These are phyloP conservation scores for Hycleus cichorii DNA, from an alignment of 1,140 invertebrate genomes.

Conservation along the genomic window DNA sequence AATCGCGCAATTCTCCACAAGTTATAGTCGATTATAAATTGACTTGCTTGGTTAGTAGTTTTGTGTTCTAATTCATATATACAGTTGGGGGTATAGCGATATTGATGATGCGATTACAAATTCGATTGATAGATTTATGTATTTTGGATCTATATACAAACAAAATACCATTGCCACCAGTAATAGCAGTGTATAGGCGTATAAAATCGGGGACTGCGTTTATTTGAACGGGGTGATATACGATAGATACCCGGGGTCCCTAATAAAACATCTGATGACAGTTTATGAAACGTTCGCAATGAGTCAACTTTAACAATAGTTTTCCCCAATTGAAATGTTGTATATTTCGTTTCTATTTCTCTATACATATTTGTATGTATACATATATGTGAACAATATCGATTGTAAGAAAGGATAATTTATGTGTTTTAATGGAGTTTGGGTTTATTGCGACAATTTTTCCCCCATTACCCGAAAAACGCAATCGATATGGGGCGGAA, in stretches of 20 bases:
- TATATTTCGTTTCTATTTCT: no score
- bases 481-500: no score
- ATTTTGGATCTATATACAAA: not conserved
- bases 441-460: constrained; percentile 6
- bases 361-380: no score
- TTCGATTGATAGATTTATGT: constrained; percentile 16
- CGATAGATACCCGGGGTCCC: constrained; percentile 19
- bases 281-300: constrained; percentile 19
- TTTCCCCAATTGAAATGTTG: constrained; percentile 14
- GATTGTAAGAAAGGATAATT: constrained; percentile 11
- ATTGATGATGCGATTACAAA: constrained; percentile 8
- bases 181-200: no score
- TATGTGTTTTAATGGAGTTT: constrained; percentile 10
- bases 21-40: no score
- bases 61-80: no score
- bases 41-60: no score
- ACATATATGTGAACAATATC: not conserved
- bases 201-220: constrained; percentile 3
- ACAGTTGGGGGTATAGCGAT: no score
- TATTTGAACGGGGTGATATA: constrained; percentile 21
- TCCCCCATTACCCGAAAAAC: no score
- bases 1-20: no score
- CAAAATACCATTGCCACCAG: no score
- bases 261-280: constrained; percentile 23
- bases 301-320: constrained; percentile 21